phyloP scores from a whole-genome alignment of 2,113 vertebrate genomes.

The Rhinoderma darwinii region DNA sequence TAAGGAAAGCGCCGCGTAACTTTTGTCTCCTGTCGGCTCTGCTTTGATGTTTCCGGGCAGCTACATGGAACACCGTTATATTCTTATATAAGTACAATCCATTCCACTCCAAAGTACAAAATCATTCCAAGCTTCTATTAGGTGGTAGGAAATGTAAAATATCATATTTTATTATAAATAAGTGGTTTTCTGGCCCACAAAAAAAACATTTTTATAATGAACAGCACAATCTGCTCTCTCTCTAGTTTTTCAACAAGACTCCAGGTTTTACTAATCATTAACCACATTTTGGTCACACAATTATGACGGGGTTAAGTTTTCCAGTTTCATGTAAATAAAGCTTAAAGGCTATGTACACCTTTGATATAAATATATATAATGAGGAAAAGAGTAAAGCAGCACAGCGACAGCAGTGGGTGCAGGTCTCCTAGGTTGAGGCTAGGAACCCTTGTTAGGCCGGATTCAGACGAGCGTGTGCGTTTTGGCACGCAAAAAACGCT shows the following conservation, averaged over 20 bases:
- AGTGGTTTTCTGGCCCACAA: slow-evolving; percentile 6
- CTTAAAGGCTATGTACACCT: too few relatives aligned
- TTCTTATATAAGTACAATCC: background rate
- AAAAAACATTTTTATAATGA: slow-evolving; percentile 36
- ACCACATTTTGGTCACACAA: background rate
- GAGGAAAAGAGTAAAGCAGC: too few relatives aligned
- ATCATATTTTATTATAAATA: background rate
- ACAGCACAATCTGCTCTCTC: slow-evolving; percentile 44
- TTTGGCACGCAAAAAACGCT: too few relatives aligned
- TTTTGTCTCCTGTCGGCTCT: background rate
- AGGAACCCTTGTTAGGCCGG: too few relatives aligned
- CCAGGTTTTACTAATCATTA: slow-evolving; percentile 22
- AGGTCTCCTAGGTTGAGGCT: too few relatives aligned
- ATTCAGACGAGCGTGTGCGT: too few relatives aligned
- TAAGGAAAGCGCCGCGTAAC: too few relatives aligned
- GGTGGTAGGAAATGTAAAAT: background rate
- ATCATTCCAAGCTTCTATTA: background rate
- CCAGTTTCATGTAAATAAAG: too few relatives aligned
- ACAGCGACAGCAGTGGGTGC: too few relatives aligned
- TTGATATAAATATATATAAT: too few relatives aligned
- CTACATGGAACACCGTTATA: background rate
- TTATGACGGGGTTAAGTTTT: background rate
- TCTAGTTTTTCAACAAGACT: slow-evolving; percentile 13
- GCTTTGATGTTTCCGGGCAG: too few relatives aligned
- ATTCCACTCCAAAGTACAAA: background rate